Conservation (phyloP, 2,113 vertebrate genomes). For the Ahaetulla prasina region DNA sequence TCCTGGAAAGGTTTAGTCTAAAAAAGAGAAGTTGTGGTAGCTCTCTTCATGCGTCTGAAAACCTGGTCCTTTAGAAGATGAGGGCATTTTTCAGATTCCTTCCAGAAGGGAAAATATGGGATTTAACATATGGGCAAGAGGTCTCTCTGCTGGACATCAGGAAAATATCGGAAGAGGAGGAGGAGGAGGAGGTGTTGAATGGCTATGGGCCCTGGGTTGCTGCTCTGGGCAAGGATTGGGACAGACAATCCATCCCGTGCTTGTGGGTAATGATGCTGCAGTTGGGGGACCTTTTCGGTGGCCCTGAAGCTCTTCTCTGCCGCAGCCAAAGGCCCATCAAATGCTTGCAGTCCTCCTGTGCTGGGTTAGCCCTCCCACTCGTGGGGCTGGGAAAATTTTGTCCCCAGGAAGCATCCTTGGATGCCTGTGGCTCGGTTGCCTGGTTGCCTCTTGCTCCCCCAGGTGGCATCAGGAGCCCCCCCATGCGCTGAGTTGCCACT, state of each 20-base stretch:
- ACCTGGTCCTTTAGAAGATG: neutral
- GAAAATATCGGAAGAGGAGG: neutral
- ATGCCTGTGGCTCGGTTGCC: neutral
- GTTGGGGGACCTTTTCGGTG: neutral
- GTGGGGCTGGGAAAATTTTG: neutral
- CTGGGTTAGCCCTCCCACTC: too few species aligned
- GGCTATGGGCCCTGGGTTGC: neutral
- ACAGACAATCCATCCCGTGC: rapidly evolving
- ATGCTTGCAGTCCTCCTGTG: neutral
- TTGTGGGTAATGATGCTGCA: neutral
- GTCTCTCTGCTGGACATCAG: neutral
- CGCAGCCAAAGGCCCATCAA: neutral
- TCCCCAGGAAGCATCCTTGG: neutral
- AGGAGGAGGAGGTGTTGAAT: neutral
- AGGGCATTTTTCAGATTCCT: neutral
- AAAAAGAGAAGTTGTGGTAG: neutral
- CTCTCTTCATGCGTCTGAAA: neutral
- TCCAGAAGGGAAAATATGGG: neutral
- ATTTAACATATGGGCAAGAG: neutral
- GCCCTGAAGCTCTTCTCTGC: neutral
- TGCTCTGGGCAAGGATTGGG: neutral
- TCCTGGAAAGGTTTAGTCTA: neutral
- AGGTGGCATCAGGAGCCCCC: too few species aligned
- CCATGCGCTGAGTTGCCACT: neutral
- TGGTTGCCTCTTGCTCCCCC: neutral